These are phyloP conservation scores for Listronotus bonariensis DNA, from an alignment of 1,140 invertebrate species.

Conservation along the genomic window DNA sequence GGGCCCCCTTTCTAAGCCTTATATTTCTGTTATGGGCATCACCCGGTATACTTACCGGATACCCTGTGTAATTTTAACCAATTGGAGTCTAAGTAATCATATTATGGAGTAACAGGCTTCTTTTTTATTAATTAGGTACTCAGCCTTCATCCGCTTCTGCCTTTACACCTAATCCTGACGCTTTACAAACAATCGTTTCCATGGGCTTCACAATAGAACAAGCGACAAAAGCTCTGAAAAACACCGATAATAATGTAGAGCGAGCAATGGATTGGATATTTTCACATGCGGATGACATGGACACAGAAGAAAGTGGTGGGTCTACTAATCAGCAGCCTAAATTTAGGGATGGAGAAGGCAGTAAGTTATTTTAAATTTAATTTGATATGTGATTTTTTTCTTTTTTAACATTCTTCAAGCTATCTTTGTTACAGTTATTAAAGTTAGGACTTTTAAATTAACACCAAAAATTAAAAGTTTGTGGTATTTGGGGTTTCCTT, in stretches of 20 bases:
- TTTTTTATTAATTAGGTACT: constrained; percentile 17
- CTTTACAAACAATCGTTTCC: constrained; percentile 72
- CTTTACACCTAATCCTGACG: constrained; percentile 55
- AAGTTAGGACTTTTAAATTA: too few species aligned
- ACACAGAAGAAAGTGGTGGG: constrained; percentile 43
- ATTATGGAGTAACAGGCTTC: too few species aligned
- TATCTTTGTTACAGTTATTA: background rate
- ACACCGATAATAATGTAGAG: constrained; percentile 89
- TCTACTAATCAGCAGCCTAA: constrained; percentile 49
- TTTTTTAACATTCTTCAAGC: background rate
- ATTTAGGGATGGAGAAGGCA: constrained; percentile 70
- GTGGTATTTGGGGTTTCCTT: too few species aligned
- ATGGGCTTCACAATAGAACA: constrained; percentile 91
- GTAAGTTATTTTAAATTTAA: constrained; percentile 59
- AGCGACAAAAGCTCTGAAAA: constrained; percentile 81
- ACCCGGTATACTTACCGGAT: too few species aligned
- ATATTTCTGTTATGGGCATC: too few species aligned
- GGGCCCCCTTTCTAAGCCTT: too few species aligned
- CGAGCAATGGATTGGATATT: constrained; percentile 98
- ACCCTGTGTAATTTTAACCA: too few species aligned
- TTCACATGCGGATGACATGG: constrained; percentile 81
- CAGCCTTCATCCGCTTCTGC: constrained; percentile 1
- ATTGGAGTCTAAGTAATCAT: too few species aligned
- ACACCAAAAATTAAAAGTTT: too few species aligned
- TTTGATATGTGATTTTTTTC: background rate